Conservation (phyloP, 2,888 invertebrate genomes). For the Polymixis flavicincta region DNA sequence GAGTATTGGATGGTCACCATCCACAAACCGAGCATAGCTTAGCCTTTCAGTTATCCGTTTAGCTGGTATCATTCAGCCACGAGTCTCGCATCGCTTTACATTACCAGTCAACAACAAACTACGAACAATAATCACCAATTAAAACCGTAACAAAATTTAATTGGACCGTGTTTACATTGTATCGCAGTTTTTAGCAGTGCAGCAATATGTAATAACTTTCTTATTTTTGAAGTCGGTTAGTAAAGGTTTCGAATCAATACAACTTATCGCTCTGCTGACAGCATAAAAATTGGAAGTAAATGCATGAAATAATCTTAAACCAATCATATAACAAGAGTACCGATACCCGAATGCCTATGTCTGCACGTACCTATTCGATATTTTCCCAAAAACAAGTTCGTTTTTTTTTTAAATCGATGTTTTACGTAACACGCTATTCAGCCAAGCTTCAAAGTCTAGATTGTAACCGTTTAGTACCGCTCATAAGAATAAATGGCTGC, state of each 20-base stretch:
- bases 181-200: no score
- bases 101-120: background rate
- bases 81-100: no score
- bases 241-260: background rate
- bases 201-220: background rate
- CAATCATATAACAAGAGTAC: constrained; percentile 2
- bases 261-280: background rate
- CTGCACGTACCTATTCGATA: background rate
- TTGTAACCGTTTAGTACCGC: constrained; percentile 17
- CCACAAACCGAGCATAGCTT: no score
- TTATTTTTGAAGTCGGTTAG: no score
- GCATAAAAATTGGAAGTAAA: background rate
- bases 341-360: background rate
- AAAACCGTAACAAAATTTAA: background rate
- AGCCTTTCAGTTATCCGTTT: no score
- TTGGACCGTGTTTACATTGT: background rate
- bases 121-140: background rate
- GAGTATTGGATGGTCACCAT: no score
- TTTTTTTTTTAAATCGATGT: constrained; percentile 9
- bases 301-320: constrained; percentile 1
- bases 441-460: constrained; percentile 9
- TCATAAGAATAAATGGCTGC: constrained; percentile 29
- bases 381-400: constrained; percentile 5
- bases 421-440: constrained; percentile 11
- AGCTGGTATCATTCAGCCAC: no score